Conservation (phyloP, 2,797 vertebrate genomes). For the Falco cherrug region DNA sequence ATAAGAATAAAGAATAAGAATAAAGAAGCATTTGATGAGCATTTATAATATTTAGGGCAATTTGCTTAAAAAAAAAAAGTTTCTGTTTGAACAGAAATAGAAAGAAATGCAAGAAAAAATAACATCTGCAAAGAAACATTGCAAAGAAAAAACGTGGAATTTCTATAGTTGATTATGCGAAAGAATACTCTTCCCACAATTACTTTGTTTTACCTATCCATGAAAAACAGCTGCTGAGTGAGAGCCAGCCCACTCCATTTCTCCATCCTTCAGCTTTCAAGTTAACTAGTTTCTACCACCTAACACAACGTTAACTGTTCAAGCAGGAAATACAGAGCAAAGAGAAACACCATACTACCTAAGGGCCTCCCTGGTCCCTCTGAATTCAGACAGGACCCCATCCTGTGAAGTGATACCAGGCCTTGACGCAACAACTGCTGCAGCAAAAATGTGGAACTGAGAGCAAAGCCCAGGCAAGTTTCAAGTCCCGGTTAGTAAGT, state of each 20-base stretch:
- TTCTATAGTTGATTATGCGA: neutral
- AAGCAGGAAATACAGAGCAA: neutral
- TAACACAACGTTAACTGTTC: neutral
- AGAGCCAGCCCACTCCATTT: constrained; percentile 5
- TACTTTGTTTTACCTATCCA: constrained; percentile 51
- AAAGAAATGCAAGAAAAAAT: constrained; percentile 8
- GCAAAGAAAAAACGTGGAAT: neutral
- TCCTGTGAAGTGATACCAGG: neutral
- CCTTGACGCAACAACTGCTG: neutral
- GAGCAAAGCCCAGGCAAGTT: neutral
- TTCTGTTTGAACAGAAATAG: neutral
- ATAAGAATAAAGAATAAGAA: neutral
- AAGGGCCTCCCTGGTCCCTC: neutral
- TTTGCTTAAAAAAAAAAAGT: neutral
- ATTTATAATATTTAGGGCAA: neutral
- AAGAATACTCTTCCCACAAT: neutral
- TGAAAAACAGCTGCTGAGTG: constrained; percentile 47
- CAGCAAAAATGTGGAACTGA: constrained; percentile 42
- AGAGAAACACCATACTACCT: neutral
- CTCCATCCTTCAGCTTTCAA: neutral
- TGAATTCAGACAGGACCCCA: neutral
- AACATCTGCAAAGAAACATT: constrained; percentile 13
- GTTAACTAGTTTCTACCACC: neutral
- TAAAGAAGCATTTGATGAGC: neutral
- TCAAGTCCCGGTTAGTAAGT: neutral